Conservation (phyloP, 2,797 vertebrate species). For the Tenualosa ilisha region DNA sequence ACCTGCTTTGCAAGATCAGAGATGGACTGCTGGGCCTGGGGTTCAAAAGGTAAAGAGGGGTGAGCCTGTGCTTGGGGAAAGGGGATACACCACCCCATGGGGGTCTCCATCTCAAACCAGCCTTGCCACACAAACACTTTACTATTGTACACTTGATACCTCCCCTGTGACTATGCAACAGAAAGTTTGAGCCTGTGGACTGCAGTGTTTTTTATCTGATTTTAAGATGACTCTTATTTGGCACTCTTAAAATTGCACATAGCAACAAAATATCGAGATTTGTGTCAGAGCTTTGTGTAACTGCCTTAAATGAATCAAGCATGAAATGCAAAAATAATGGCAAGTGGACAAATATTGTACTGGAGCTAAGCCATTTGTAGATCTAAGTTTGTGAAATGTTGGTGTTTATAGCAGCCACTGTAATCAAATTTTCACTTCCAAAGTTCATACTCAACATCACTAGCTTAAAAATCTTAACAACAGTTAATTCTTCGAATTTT, state of each 20-base stretch:
- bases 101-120: conserved; percentile 50
- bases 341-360: not conserved
- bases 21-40: conserved; percentile 61
- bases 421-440: not conserved
- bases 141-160: conserved; percentile 33
- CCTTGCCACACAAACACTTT: not conserved
- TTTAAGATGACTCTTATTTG: not conserved
- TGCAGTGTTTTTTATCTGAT: not conserved
- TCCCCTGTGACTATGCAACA: conserved; percentile 4
- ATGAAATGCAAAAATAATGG: not conserved
- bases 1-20: conserved; percentile 67
- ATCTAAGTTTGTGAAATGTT: not conserved
- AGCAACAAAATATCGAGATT: not conserved
- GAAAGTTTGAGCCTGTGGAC: not conserved
- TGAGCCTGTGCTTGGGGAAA: conserved; percentile 55
- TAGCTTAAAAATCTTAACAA: not conserved
- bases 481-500: not conserved
- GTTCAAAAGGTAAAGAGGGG: conserved; percentile 71
- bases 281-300: conserved; percentile 1
- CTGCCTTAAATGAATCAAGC: not conserved
- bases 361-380: not conserved
- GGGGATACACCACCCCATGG: conserved; percentile 55
- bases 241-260: not conserved
- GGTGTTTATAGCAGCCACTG: too few relatives aligned
- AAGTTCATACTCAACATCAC: not conserved